phyloP scores from a whole-genome alignment of 2,888 invertebrate species.

The Tribolium freemani region DNA sequence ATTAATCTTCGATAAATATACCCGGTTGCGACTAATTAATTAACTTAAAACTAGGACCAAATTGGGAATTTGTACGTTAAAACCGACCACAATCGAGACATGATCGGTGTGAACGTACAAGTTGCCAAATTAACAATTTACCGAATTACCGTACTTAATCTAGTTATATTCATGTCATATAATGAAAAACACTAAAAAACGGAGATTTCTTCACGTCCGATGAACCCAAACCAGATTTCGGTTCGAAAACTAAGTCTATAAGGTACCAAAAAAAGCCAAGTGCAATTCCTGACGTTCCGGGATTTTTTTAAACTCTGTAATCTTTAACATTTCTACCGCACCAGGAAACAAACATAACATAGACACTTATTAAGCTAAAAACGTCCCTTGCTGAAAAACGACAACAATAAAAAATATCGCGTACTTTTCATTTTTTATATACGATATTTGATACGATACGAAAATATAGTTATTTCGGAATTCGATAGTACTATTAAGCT shows the following conservation, averaged over 20 bases:
- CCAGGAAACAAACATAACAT: conserved; percentile 59
- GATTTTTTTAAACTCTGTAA: conserved; percentile 53
- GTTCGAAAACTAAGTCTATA: conserved; percentile 45
- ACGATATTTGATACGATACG: conserved; percentile 60
- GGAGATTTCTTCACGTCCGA: conserved; percentile 28
- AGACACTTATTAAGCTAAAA: conserved; percentile 45
- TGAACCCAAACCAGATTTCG: conserved; percentile 28
- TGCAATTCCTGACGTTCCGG: conserved; percentile 36
- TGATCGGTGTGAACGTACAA: conserved; percentile 21
- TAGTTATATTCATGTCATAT: conserved; percentile 42
- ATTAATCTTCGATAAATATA: conserved; percentile 49
- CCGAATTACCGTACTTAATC: conserved; percentile 55
- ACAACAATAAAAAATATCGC: conserved; percentile 60
- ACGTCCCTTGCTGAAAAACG: conserved; percentile 55
- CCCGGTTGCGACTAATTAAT: conserved; percentile 50
- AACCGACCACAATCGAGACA: background rate
- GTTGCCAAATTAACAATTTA: conserved; percentile 47
- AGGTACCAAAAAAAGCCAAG: conserved; percentile 44
- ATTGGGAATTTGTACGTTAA: conserved; percentile 2
- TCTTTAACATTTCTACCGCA: conserved; percentile 57
- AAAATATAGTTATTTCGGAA: conserved; percentile 67
- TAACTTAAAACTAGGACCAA: conserved; percentile 38
- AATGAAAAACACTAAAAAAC: conserved; percentile 18
- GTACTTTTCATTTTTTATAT: conserved; percentile 46
- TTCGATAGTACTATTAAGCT: conserved; percentile 61